Evolutionary conservation across 2,888 invertebrate species (phyloP).

Genomic region (Hypomecis punctinalis): DNA sequence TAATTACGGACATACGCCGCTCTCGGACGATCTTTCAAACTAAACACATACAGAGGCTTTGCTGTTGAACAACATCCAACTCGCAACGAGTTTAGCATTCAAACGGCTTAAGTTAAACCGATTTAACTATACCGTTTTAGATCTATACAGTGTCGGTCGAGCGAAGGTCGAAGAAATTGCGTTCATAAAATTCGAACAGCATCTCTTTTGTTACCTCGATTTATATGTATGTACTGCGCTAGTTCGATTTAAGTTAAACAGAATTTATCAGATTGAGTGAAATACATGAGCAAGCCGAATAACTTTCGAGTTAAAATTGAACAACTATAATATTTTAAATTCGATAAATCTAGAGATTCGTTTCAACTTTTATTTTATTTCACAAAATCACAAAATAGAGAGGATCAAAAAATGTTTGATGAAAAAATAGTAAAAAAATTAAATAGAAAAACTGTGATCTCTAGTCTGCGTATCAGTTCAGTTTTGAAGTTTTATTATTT

Average conservation of each 20-base stretch:
- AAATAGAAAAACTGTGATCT: too few relatives aligned
- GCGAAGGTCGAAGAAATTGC: conserved; percentile 33
- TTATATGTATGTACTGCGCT: conserved; percentile 8
- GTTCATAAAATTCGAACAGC: conserved; percentile 23
- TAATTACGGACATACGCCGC: conserved; percentile 58
- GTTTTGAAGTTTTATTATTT: too few relatives aligned
- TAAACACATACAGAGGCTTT: conserved; percentile 64
- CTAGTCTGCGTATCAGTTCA: too few relatives aligned
- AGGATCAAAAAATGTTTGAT: too few relatives aligned
- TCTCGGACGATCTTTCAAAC: conserved; percentile 58
- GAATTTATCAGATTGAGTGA: conserved; percentile 14
- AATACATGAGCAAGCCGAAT: conserved; percentile 8
- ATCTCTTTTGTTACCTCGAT: conserved; percentile 19
- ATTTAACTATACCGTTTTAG: conserved; percentile 57
- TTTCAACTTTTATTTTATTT: neutral
- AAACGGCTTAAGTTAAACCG: conserved; percentile 62
- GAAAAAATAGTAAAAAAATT: too few relatives aligned
- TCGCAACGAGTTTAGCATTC: conserved; percentile 61
- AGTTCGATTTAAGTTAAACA: conserved; percentile 18
- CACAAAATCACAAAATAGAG: neutral
- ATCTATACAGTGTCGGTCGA: conserved; percentile 51
- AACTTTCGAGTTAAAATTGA: neutral
- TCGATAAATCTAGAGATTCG: neutral
- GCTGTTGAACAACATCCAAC: conserved; percentile 61
- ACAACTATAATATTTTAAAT: neutral